Evolutionary conservation across 1,140 invertebrate species (phyloP).

Genomic region (Helicoverpa armigera): DNA sequence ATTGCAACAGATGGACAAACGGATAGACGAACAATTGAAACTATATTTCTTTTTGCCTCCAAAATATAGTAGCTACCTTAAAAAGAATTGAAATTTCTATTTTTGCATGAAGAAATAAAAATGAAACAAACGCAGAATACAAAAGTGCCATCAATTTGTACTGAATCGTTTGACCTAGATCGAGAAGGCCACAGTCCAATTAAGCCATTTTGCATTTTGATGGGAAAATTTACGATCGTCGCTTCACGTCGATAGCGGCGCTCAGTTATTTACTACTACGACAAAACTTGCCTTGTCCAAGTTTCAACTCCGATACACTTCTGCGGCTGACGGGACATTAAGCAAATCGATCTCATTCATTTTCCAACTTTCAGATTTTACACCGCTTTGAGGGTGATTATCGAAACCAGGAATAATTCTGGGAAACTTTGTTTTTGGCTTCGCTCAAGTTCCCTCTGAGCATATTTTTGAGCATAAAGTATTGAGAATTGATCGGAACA

Average conservation of each 20-base stretch:
- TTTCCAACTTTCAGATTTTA: conserved; percentile 36
- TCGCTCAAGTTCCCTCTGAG: background rate
- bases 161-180: conserved; percentile 83
- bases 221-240: conserved; percentile 83
- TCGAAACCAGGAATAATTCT: conserved; percentile 5
- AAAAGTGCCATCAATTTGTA: conserved; percentile 83
- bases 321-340: conserved; percentile 19
- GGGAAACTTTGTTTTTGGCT: background rate
- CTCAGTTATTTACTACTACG: conserved; percentile 68
- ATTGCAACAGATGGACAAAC: conserved; percentile 12
- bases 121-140: conserved; percentile 62
- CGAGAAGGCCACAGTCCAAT: conserved; percentile 82
- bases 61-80: conserved; percentile 16
- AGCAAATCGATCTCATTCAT: conserved; percentile 36
- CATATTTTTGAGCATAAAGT: background rate
- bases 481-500: background rate
- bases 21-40: conserved; percentile 24
- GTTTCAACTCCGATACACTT: conserved; percentile 46
- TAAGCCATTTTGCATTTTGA: conserved; percentile 86
- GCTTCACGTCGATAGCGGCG: conserved; percentile 69
- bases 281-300: conserved; percentile 56
- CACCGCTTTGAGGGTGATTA: conserved; percentile 12
- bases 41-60: conserved; percentile 27
- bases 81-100: conserved; percentile 33
- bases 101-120: conserved; percentile 53